Percentiles rank a stretch among this genome's conserved stretches.
Evolutionary conservation across 2,797 vertebrate genomes (phyloP).

Genomic region (Characodon lateralis): DNA sequence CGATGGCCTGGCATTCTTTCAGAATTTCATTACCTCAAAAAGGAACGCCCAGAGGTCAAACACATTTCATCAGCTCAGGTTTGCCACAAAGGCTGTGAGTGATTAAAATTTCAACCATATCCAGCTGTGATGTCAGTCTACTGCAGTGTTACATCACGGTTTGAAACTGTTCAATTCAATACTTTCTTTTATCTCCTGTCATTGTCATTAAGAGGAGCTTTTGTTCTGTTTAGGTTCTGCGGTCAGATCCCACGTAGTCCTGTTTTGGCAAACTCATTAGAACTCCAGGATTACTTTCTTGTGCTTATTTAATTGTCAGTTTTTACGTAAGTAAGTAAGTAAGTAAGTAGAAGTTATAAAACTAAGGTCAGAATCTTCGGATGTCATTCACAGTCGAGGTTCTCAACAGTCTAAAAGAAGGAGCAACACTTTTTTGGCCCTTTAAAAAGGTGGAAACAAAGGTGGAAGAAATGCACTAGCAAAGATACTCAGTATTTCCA

Average conservation of each 20-base stretch:
- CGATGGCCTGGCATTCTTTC: conserved; percentile 62
- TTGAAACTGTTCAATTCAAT: neutral
- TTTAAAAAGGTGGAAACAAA: conserved; percentile 12
- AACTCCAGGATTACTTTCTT: neutral
- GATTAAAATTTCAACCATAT: conserved; percentile 14
- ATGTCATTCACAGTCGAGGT: neutral
- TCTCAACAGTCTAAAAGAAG: neutral
- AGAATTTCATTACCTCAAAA: conserved; percentile 67
- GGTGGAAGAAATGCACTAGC: neutral
- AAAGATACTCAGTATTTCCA: neutral
- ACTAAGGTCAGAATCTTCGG: neutral
- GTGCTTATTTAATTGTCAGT: neutral
- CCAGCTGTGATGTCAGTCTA: conserved; percentile 13
- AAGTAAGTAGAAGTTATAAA: neutral
- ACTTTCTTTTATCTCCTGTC: conserved; percentile 18
- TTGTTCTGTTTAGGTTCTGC: neutral
- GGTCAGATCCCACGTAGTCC: conserved; percentile 21
- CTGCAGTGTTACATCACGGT: conserved; percentile 30
- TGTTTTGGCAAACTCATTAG: conserved; percentile 31
- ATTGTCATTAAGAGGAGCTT: conserved; percentile 10
- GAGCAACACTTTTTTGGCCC: no score
- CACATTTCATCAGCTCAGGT: conserved; percentile 49
- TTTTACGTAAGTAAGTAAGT: neutral
- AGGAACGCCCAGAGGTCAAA: conserved; percentile 61
- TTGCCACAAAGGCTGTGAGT: conserved; percentile 25